Evolutionary conservation across 2,888 invertebrate genomes (phyloP), one percentile per base, ranked within the genome.

Genomic region (Megastigmus dorsalis): DNA sequence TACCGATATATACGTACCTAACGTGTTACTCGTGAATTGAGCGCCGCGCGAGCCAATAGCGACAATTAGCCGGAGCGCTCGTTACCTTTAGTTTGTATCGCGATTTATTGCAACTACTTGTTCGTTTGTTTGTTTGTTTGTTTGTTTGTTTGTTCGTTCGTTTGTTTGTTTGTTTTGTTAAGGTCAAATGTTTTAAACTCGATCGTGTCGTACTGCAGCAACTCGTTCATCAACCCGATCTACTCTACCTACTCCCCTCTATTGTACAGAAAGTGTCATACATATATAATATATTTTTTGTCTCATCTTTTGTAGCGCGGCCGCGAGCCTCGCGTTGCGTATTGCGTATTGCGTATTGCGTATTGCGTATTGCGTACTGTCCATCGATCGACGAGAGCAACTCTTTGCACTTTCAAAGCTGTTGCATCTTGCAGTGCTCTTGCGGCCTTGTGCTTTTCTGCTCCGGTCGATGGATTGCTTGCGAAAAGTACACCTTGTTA

Each of bases 1-100:
- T 87, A 87, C 87, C 86, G 84, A 86, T 84, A 84, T 83, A 84
- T 84, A 84, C 84, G 76, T 77, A 77, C 76, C 76, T 77, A 76
- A 76, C 66, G 74, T 76, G 69, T 72, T 57, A 78, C 69, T 66
- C 74, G 68, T 48, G 6, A n/a, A 38, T 43, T 28, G 57, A 73
- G 72, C 80, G 81, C 79, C 77, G 68, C 57, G n/a, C 65, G 69
- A 74, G 77, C 77, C 50, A 54, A n/a, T n/a, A 65, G 66, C 78
- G 79, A 78, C 41, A 69, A 72, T 78, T n/a, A 77, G 79, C 78
- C 78, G 76, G n/a, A 78, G 81, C 80, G 79, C 81, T 82, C 83
- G 81, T 83, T 83, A 83, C 81, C 83, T 81, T 81, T 76, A 76
- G 76, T 70, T 73, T 73, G 59, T 75, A 72, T n/a, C n/a, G n/a